Evolutionary conservation across 2,888 invertebrate genomes (phyloP), one percentile per base, ranked within the genome.

Genomic region (Agrochola lota): DNA sequence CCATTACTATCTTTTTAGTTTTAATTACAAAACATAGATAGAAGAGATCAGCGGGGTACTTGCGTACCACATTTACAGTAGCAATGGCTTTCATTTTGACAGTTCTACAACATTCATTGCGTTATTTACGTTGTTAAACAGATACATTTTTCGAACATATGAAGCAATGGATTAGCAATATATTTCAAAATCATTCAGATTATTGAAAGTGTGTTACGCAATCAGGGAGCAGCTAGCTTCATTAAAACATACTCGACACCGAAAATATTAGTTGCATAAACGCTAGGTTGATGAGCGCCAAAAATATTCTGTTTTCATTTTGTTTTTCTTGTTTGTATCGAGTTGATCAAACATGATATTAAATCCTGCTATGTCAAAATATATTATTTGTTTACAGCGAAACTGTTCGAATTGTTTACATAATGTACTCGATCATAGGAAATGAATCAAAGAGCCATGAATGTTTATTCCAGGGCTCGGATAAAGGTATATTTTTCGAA

Each of bases 281-380:
- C 26, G 57, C 17, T 23, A 15, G 17, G 1, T 17, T 49, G 26
- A 40, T 40, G 26, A 72, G 26, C 20, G n/a, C 11, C 23, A 17
- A 49, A 77, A 77, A 66, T 49, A 59, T 77, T 59, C n/a, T 1
- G 30, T n/a, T 64, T 57, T 9, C 0, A 26, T 74, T 72, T 62
- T 62, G n/a, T 73, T 63, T 63, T 74, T 55, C 15, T 63, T 63
- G 30, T 76, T 62, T 55, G n/a, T n/a, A 35, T 35, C n/a, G 46
- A 74, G 15, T 63, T 63, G 20, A 74, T 74, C 30, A n/a, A 74
- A 63, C 55, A 8, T 43, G n/a, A n/a, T 66, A 77, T 49, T 59
- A 64, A 49, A 57, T 49, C 17, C 35, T 30, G 26, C 35, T 26
- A 12, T n/a, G 30, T 52, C 6, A 52, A 43, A 77, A 60, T n/a